Percentiles rank a stretch among this genome's conserved stretches.
Evolutionary conservation across 2,113 vertebrate species (phyloP).

Genomic region (Eurystomus gularis): DNA sequence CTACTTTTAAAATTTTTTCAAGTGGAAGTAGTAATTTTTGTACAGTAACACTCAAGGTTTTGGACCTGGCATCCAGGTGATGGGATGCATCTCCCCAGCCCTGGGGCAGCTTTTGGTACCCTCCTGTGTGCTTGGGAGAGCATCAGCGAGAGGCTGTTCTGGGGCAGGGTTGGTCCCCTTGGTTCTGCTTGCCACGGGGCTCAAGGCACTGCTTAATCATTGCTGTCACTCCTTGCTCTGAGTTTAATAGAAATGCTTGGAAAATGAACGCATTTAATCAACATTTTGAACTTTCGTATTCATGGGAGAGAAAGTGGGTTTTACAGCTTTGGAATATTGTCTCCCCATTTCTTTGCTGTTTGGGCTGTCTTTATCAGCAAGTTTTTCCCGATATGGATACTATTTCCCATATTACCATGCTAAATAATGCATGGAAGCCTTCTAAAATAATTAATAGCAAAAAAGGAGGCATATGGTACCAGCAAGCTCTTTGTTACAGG

Average conservation of each 20-base stretch:
- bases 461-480: no score
- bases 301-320: background rate
- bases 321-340: background rate
- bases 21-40: background rate
- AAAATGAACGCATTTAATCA: background rate
- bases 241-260: background rate
- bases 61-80: background rate
- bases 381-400: background rate
- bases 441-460: background rate
- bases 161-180: background rate
- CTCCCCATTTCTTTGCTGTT: background rate
- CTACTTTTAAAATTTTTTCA: background rate
- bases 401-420: background rate
- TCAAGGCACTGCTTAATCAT: background rate
- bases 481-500: background rate
- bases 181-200: background rate
- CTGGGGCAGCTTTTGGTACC: background rate
- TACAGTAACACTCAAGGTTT: no score
- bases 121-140: accelerated
- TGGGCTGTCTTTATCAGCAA: background rate
- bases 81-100: background rate
- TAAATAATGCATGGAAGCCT: background rate
- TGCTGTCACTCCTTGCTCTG: background rate
- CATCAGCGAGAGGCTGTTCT: background rate
- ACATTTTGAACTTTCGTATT: background rate